phyloP scores from a whole-genome alignment of 2,113 vertebrate genomes.

The Rafetus swinhoei region DNA sequence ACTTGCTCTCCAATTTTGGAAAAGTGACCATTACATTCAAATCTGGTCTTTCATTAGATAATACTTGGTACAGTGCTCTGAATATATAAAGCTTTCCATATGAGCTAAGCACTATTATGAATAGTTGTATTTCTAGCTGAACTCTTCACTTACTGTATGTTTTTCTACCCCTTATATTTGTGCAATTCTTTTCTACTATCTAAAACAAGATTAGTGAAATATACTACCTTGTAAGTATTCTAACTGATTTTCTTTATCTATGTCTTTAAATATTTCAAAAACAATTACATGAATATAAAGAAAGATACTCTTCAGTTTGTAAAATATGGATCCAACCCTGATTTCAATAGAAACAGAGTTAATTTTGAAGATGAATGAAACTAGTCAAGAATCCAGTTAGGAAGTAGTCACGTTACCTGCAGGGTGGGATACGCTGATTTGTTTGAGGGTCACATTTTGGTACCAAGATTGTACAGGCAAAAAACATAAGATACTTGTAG shows the following conservation, averaged over 20 bases:
- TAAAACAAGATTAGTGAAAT: not conserved
- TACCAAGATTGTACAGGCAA: conserved; percentile 94
- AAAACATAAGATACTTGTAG: conserved; percentile 98
- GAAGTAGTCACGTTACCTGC: conserved; percentile 82
- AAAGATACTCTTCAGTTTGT: not conserved
- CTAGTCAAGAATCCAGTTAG: not conserved
- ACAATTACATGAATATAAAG: not conserved
- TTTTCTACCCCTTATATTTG: not conserved
- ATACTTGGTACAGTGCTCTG: not conserved
- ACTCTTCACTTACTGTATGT: not conserved
- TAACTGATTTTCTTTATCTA: not conserved
- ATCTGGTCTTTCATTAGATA: not conserved
- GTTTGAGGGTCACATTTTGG: conserved; percentile 92
- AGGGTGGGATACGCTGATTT: conserved; percentile 88
- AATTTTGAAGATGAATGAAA: not conserved
- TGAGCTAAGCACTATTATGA: not conserved
- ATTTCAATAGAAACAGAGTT: not conserved
- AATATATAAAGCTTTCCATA: not conserved
- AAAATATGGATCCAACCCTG: not conserved
- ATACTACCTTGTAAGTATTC: not conserved
- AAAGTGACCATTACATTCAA: not conserved
- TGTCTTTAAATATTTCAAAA: not conserved
- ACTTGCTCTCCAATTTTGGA: not conserved
- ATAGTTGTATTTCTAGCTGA: not conserved
- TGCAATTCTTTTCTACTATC: not conserved